These are phyloP conservation scores for Atta texana DNA, from an alignment of 1,140 invertebrate genomes.

Conservation along the genomic window DNA sequence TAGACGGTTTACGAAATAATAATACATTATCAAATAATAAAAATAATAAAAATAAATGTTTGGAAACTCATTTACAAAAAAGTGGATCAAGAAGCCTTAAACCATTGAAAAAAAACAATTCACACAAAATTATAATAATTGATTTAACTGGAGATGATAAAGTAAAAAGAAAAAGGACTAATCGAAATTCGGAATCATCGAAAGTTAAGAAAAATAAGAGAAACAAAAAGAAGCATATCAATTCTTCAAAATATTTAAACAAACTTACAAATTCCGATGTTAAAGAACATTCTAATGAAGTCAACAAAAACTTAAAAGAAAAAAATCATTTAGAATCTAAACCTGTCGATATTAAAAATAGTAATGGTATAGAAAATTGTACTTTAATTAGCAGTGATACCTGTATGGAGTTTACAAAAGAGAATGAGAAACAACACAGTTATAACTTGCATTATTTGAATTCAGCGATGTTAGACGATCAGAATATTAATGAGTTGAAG, in stretches of 20 bases:
- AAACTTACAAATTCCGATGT: conserved; percentile 73
- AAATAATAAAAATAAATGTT: conserved; percentile 17
- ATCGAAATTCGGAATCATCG: conserved; percentile 72
- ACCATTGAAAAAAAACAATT: conserved; percentile 55
- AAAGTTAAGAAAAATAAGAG: conserved; percentile 65
- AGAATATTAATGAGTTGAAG: conserved; percentile 52
- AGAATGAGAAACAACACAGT: conserved; percentile 34
- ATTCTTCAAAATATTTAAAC: conserved; percentile 64
- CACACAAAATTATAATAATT: conserved; percentile 76
- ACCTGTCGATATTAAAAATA: conserved; percentile 60
- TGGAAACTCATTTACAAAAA: not conserved
- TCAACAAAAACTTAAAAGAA: not conserved
- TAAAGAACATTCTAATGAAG: conserved; percentile 69
- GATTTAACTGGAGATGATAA: conserved; percentile 79
- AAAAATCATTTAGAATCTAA: conserved; percentile 34
- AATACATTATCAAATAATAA: not conserved
- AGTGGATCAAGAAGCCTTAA: not conserved
- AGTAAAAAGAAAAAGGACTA: conserved; percentile 62
- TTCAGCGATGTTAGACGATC: conserved; percentile 39
- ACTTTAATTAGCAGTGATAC: conserved; percentile 35
- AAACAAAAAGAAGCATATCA: conserved; percentile 59
- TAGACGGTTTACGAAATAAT: not conserved
- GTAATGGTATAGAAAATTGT: conserved; percentile 54
- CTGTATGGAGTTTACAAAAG: conserved; percentile 35
- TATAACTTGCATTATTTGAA: conserved; percentile 46